phyloP scores from a whole-genome alignment of 2,797 vertebrate species.

The Poecilia wingei region DNA sequence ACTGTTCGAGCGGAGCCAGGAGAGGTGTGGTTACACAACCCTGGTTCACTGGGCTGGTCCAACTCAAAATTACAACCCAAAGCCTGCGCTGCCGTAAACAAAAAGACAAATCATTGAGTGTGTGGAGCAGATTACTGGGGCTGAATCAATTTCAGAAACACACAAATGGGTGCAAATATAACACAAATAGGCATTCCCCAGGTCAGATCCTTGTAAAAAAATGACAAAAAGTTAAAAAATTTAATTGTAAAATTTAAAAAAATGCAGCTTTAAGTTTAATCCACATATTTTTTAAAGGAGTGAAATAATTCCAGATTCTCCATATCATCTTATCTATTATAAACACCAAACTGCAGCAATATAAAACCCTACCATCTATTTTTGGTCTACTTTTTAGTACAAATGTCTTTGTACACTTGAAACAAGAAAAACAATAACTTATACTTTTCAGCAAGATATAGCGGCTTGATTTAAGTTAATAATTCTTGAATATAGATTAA shows the following conservation, averaged over 20 bases:
- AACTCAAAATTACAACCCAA: conserved; percentile 15
- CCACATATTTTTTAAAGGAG: background rate
- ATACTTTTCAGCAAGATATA: too few species aligned
- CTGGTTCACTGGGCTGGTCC: conserved; percentile 8
- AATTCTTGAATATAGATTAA: too few species aligned
- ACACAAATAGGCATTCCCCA: background rate
- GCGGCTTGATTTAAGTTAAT: too few species aligned
- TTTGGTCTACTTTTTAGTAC: too few species aligned
- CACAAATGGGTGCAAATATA: background rate
- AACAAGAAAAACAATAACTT: too few species aligned
- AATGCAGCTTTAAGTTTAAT: background rate
- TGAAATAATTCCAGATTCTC: background rate
- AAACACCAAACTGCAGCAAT: background rate
- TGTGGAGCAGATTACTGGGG: conserved; percentile 12
- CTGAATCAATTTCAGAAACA: background rate
- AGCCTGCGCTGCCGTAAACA: background rate
- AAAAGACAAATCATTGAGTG: conserved; percentile 2
- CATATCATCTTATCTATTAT: background rate
- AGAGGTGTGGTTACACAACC: conserved; percentile 24
- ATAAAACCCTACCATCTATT: too few species aligned
- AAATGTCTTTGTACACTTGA: too few species aligned
- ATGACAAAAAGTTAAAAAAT: background rate
- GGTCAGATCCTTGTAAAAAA: background rate
- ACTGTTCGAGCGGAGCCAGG: conserved; percentile 39
- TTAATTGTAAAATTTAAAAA: background rate